A percentile compares a stretch with the other conserved stretches of the same genome.
These are phyloP conservation scores for Apoda limacodes DNA, from an alignment of 2,888 invertebrate species.

Conservation along the genomic window DNA sequence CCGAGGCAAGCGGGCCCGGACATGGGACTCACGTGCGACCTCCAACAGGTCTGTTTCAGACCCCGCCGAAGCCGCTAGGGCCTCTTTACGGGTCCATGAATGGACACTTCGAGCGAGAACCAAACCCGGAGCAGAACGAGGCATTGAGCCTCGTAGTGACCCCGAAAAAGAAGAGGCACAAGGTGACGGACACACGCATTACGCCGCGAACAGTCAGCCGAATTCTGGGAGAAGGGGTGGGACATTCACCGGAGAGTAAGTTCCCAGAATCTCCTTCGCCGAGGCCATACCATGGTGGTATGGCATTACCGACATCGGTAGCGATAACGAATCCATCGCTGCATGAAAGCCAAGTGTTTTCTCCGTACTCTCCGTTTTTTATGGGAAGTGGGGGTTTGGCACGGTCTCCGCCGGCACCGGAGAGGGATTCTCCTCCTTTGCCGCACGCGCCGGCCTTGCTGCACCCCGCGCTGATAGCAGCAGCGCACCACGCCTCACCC, in stretches of 20 bases:
- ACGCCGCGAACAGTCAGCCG: slow-evolving; percentile 91
- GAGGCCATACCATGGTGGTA: slow-evolving; percentile 83
- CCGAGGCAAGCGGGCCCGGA: slow-evolving; percentile 67
- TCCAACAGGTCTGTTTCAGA: slow-evolving; percentile 83
- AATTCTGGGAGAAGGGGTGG: slow-evolving; percentile 84
- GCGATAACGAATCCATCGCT: slow-evolving; percentile 97
- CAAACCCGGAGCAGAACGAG: slow-evolving; percentile 90
- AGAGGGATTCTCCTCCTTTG: slow-evolving; percentile 86
- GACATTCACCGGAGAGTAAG: slow-evolving; percentile 73
- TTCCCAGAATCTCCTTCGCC: slow-evolving; percentile 79
- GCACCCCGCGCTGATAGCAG: slow-evolving; percentile 87
- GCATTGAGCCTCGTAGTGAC: slow-evolving; percentile 95
- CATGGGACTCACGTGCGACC: slow-evolving; percentile 66
- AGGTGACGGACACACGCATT: slow-evolving; percentile 95
- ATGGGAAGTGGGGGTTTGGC: slow-evolving; percentile 69
- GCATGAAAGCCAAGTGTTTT: slow-evolving; percentile 94
- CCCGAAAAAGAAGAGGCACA: slow-evolving; percentile 96
- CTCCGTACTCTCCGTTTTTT: slow-evolving; percentile 92
- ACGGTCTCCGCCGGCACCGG: slow-evolving; percentile 71
- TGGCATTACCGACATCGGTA: slow-evolving; percentile 94
- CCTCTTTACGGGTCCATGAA: slow-evolving; percentile 76
- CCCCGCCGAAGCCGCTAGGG: slow-evolving; percentile 81
- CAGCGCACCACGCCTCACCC: slow-evolving; percentile 85
- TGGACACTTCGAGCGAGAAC: slow-evolving; percentile 73
- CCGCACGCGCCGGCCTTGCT: slow-evolving; percentile 87